Conservation (phyloP, 2,113 vertebrate genomes). For the Bujurquina vittata region DNA sequence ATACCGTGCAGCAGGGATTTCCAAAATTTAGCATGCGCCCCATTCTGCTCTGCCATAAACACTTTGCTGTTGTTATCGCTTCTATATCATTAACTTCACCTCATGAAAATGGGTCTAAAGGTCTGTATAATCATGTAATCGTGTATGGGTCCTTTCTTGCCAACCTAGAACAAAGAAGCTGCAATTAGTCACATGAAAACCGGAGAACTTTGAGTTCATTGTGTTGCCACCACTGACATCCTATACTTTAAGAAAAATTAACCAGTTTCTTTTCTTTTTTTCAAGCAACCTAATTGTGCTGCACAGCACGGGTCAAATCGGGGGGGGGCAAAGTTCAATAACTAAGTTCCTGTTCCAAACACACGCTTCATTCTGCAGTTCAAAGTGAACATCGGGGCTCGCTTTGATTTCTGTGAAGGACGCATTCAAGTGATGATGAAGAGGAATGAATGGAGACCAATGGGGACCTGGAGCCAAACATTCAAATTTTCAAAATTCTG, state of each 20-base stretch:
- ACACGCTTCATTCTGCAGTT: not conserved
- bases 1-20: not conserved
- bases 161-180: not conserved
- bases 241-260: not conserved
- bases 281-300: not conserved
- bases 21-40: not conserved
- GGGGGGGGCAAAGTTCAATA: not conserved
- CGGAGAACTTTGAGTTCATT: not conserved
- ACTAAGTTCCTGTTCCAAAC: not conserved
- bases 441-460: too few relatives aligned
- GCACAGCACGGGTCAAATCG: not conserved
- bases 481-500: too few relatives aligned
- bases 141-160: not conserved
- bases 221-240: not conserved
- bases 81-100: not conserved
- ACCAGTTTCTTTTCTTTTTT: not conserved
- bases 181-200: not conserved
- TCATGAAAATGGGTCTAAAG: not conserved
- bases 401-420: too few relatives aligned
- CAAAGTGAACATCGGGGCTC: not conserved
- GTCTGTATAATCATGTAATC: not conserved
- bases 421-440: too few relatives aligned
- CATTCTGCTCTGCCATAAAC: not conserved
- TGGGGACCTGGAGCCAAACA: too few relatives aligned
- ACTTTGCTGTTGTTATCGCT: not conserved